These are phyloP conservation scores for Varanus salvator DNA, from an alignment of 2,113 vertebrate species.

Conservation along the genomic window DNA sequence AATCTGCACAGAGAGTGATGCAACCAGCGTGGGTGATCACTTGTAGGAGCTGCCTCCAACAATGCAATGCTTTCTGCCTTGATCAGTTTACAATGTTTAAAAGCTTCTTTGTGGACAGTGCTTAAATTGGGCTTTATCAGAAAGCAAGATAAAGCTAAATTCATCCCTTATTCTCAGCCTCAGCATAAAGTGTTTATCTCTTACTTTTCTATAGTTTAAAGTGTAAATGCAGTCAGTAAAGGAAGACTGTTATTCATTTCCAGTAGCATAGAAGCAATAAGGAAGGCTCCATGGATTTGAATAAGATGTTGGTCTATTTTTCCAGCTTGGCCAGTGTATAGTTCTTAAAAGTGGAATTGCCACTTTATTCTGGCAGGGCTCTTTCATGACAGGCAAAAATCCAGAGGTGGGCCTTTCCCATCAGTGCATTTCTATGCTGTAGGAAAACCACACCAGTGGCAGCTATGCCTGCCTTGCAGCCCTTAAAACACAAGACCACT, in stretches of 20 bases:
- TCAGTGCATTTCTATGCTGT: neutral
- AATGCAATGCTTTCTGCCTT: neutral
- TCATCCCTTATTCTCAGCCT: neutral
- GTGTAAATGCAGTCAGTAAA: neutral
- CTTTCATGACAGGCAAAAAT: neutral
- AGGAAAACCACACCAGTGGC: neutral
- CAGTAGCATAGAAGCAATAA: neutral
- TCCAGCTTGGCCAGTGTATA: neutral
- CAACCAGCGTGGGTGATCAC: accelerated
- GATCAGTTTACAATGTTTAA: neutral
- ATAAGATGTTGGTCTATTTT: neutral
- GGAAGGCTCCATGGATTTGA: neutral
- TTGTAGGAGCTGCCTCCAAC: neutral
- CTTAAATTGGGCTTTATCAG: neutral
- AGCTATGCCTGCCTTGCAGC: neutral
- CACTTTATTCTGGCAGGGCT: neutral
- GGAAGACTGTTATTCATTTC: neutral
- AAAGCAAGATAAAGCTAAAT: neutral
- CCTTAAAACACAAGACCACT: too few relatives aligned
- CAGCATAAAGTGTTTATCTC: neutral
- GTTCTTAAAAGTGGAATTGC: neutral
- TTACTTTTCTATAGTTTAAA: neutral
- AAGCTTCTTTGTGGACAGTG: neutral
- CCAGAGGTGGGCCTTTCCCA: neutral
- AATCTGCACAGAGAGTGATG: conserved; percentile 50